Percentiles rank a stretch among this genome's conserved stretches.
These are phyloP conservation scores for Bombus vancouverensis DNA, from an alignment of 1,140 invertebrate species.

Conservation along the genomic window DNA sequence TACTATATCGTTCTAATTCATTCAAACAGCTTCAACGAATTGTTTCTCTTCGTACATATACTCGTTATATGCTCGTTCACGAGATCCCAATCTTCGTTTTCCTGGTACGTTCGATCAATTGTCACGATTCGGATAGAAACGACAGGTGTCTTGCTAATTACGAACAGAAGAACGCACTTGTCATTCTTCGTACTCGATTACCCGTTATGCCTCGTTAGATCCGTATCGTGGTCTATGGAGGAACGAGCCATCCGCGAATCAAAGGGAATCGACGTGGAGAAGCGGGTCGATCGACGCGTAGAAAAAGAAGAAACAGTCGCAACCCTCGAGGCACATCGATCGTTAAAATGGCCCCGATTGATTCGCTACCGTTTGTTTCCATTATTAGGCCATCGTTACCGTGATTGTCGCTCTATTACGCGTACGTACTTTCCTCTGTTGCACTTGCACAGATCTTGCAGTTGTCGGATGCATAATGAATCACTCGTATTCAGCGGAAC, in stretches of 20 bases:
- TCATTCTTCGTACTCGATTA: not conserved
- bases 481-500: conserved; percentile 10
- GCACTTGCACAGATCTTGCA: conserved; percentile 27
- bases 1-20: no score
- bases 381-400: conserved; percentile 36
- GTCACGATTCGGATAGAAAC: not conserved
- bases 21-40: no score
- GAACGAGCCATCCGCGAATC: not conserved
- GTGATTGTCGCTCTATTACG: not conserved
- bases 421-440: not conserved
- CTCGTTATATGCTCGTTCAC: no score
- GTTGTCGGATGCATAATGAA: conserved; percentile 52
- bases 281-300: not conserved
- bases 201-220: not conserved
- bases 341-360: conserved; percentile 10
- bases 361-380: conserved; percentile 18
- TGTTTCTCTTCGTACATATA: no score
- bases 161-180: not conserved
- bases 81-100: no score
- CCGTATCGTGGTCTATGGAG: not conserved
- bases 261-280: not conserved
- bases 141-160: not conserved
- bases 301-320: not conserved
- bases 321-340: conserved; percentile 15
- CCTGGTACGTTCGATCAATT: no score